A percentile compares a stretch with the other conserved stretches of the same genome.
phyloP scores from a whole-genome alignment of 1,140 invertebrate species.

The Bombus superbus region DNA sequence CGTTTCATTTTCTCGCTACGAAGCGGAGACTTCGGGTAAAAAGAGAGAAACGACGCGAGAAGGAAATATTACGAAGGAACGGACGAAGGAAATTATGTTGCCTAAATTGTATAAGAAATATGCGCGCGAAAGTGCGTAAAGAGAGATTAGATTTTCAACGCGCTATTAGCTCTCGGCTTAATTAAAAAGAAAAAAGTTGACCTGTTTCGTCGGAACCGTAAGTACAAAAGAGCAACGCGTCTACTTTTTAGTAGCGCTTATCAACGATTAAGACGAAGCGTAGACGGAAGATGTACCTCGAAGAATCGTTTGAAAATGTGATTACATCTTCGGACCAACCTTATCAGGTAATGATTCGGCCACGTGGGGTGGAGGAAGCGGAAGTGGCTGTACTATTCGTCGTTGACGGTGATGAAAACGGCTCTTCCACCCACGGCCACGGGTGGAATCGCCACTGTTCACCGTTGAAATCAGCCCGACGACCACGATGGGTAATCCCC shows the following conservation, averaged over 20 bases:
- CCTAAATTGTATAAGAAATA: too few relatives aligned
- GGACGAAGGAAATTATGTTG: neutral
- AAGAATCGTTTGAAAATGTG: too few relatives aligned
- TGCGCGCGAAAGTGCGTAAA: too few relatives aligned
- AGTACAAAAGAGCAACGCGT: too few relatives aligned
- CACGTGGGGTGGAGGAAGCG: conserved; percentile 79
- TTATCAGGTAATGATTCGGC: conserved; percentile 80
- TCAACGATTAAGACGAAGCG: too few relatives aligned
- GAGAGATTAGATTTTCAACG: too few relatives aligned
- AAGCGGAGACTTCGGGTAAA: too few relatives aligned
- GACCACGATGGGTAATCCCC: conserved; percentile 65
- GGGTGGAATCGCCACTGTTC: conserved; percentile 63
- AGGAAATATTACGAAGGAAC: neutral
- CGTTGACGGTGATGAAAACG: conserved; percentile 57
- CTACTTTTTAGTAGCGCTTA: too few relatives aligned
- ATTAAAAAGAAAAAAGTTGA: too few relatives aligned
- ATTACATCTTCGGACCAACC: conserved; percentile 51
- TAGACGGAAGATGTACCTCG: too few relatives aligned
- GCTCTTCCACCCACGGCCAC: conserved; percentile 56
- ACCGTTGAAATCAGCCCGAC: conserved; percentile 70
- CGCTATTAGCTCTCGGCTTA: too few relatives aligned
- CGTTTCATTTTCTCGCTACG: neutral
- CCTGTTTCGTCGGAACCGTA: too few relatives aligned
- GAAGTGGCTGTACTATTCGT: conserved; percentile 66
- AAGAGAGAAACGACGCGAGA: neutral